A percentile compares a stretch with the other conserved stretches of the same genome.
phyloP scores from a whole-genome alignment of 2,797 vertebrate genomes.

The Syngnathus acus region DNA sequence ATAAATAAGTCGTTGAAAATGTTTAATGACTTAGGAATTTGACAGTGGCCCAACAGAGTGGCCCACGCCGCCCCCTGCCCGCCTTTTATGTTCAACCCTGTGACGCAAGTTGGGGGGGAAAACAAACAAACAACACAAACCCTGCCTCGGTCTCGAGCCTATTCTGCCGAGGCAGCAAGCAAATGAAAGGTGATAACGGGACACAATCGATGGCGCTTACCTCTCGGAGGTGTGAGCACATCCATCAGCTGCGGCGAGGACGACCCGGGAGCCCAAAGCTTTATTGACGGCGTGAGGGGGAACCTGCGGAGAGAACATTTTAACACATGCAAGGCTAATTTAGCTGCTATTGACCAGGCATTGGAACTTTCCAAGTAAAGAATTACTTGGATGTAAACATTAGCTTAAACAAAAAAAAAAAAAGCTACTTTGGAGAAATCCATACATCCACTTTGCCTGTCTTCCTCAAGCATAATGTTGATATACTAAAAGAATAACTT shows the following conservation, averaged over 20 bases:
- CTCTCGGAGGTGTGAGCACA: slow-evolving; percentile 75
- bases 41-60: too few relatives aligned
- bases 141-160: slow-evolving; percentile 59
- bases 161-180: slow-evolving; percentile 69
- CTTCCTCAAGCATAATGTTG: not conserved
- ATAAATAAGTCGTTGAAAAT: slow-evolving; percentile 43
- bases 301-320: slow-evolving; percentile 73
- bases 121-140: slow-evolving; percentile 48
- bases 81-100: too few relatives aligned
- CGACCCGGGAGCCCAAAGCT: slow-evolving; percentile 48
- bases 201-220: slow-evolving; percentile 82
- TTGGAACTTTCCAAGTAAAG: slow-evolving; percentile 60
- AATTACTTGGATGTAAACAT: slow-evolving; percentile 34
- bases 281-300: slow-evolving; percentile 73
- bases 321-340: slow-evolving; percentile 66
- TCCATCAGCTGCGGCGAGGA: slow-evolving; percentile 74
- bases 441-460: slow-evolving; percentile 21
- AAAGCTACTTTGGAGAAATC: slow-evolving; percentile 24
- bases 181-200: slow-evolving; percentile 75
- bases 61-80: too few relatives aligned
- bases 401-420: slow-evolving; percentile 29
- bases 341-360: slow-evolving; percentile 57
- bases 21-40: too few relatives aligned
- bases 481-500: slow-evolving; percentile 42
- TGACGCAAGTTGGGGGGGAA: slow-evolving; percentile 23